Evolutionary conservation across 2,797 vertebrate genomes (phyloP), one percentile per base, ranked within the genome.

Genomic region (Prunella strophiata): DNA sequence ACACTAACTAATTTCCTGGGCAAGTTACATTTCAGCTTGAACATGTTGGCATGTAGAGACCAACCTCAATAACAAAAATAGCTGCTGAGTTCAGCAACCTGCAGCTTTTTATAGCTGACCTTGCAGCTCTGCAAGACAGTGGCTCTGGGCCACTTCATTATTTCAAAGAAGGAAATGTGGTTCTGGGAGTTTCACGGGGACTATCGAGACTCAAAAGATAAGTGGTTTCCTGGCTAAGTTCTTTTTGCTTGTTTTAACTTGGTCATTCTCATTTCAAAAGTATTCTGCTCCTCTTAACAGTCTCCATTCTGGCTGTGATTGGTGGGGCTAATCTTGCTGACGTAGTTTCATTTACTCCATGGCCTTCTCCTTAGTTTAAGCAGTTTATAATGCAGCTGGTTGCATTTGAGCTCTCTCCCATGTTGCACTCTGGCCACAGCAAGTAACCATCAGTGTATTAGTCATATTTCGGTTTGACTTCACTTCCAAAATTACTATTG

Each of bases 91-190:
- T 96, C 94, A 97, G 95, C 89, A 96, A 94, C 93, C 83, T 93
- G 74, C 80, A 94, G 94, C 77, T 95, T 94, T 95, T 96, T 94
- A 94, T 91, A 93, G 95, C 48, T 96, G 95, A 94, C 96, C 96
- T 94, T 79, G 63, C 85, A 95, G 83, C 80, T 90, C 87, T 86
- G 85, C 79, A 88, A 84, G 77, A 84, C 34, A 91, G 94, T 90
- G 88, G 85, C 94, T 95, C 85, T 93, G 77, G 71, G 94, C 91
- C 88, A 93, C 89, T 78, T 90, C 59, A 78, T 85, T 88, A 88
- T 96, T 96, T 94, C 91, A 91, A 75, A 95, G 86, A 61, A 75
- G 83, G 74, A 91, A 91, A 63, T 12, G 63, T 84, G 85, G 77
- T 85, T 86, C 89, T 82, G 89, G 27, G 45, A 93, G 88, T 91